These are phyloP conservation scores for Knipowitschia caucasica DNA, from an alignment of 2,797 vertebrate species.

Conservation along the genomic window DNA sequence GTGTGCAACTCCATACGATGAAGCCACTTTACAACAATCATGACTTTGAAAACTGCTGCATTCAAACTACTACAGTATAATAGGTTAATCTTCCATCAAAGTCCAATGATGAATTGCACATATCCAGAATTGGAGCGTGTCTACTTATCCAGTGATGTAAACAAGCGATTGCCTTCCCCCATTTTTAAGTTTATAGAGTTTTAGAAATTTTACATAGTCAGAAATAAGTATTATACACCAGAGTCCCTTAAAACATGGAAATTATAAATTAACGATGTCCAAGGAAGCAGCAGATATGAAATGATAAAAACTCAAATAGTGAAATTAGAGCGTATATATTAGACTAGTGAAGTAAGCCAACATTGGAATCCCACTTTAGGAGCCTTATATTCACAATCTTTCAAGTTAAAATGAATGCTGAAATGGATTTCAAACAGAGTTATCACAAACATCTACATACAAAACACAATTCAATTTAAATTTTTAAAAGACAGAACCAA, in stretches of 20 bases:
- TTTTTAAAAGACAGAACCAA: conserved; percentile 55
- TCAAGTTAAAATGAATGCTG: conserved; percentile 19
- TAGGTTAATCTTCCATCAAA: conserved; percentile 46
- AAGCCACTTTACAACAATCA: conserved; percentile 56
- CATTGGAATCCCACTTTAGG: conserved; percentile 24
- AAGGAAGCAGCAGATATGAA: conserved; percentile 62
- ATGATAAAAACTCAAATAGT: conserved; percentile 30
- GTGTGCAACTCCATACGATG: conserved; percentile 46
- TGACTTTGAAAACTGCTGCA: conserved; percentile 40
- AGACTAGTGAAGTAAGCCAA: conserved; percentile 21
- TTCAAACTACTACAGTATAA: conserved; percentile 49
- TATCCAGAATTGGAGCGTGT: conserved; percentile 20
- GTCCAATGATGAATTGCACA: conserved; percentile 32
- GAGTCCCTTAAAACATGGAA: conserved; percentile 37
- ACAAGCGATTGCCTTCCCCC: conserved; percentile 18
- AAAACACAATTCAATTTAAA: conserved; percentile 50
- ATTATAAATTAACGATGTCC: conserved; percentile 32
- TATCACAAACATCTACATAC: conserved; percentile 57
- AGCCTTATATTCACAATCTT: conserved; percentile 14
- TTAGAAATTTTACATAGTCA: conserved; percentile 5
- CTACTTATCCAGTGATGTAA: conserved; percentile 17
- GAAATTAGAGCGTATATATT: conserved; percentile 21
- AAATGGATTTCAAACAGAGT: conserved; percentile 47
- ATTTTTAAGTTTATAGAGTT: conserved; percentile 11
- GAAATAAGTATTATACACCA: conserved; percentile 19